A percentile compares a stretch with the other conserved stretches of the same genome.
These are phyloP conservation scores for Aeoliscus strigatus DNA, from an alignment of 2,797 vertebrate genomes.

Conservation along the genomic window DNA sequence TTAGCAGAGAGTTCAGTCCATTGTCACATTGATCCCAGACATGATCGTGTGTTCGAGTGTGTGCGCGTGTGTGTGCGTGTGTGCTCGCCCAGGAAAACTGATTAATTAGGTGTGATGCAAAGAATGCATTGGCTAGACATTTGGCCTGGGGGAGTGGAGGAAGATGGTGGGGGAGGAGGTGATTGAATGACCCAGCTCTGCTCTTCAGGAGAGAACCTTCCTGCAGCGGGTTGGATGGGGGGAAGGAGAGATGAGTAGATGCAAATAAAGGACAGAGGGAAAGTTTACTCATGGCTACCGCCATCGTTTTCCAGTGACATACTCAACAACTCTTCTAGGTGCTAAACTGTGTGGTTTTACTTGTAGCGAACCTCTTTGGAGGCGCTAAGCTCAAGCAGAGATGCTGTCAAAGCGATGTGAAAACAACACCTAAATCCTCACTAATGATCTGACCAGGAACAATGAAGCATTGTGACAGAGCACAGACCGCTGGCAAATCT, in stretches of 20 bases:
- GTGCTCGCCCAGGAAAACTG: constrained; percentile 31
- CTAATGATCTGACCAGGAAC: constrained; percentile 51
- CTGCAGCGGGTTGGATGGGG: constrained; percentile 16
- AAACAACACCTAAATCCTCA: constrained; percentile 35
- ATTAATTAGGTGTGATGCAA: constrained; percentile 47
- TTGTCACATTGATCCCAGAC: no score
- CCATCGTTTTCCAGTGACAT: constrained; percentile 4
- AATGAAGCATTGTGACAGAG: constrained; percentile 46
- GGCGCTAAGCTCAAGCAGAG: constrained; percentile 29
- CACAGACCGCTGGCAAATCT: constrained; percentile 43
- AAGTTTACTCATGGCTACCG: constrained; percentile 31
- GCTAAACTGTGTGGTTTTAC: constrained; percentile 20
- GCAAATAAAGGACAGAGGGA: no score
- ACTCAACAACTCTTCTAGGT: constrained; percentile 15
- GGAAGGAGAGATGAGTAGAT: neutral
- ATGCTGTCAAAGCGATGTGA: constrained; percentile 41
- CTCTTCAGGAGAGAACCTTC: constrained; percentile 12
- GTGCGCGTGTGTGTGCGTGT: no score
- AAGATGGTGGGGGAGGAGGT: constrained; percentile 6
- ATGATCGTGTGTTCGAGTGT: no score
- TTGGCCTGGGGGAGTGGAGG: constrained; percentile 39
- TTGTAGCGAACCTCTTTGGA: constrained; percentile 20
- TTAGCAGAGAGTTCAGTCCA: no score
- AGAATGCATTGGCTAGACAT: constrained; percentile 52
- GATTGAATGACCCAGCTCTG: constrained; percentile 13